Evolutionary conservation across 2,797 vertebrate genomes (phyloP).

Genomic region (Pygocentrus nattereri): DNA sequence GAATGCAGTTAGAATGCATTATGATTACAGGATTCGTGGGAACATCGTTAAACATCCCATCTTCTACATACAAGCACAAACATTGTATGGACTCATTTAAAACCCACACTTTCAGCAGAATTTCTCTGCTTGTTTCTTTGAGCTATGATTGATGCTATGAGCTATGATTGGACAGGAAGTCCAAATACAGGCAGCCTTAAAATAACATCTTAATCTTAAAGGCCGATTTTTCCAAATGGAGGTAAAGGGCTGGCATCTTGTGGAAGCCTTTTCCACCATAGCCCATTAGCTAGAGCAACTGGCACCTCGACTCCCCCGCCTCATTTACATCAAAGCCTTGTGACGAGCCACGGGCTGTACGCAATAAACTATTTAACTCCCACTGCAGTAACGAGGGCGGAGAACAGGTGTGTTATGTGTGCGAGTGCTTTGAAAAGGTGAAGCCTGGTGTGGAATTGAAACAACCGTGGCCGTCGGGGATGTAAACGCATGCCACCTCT

Average conservation of each 20-base stretch:
- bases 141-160: background rate
- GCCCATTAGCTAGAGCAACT: background rate
- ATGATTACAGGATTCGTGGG: no score
- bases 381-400: background rate
- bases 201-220: background rate
- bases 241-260: background rate
- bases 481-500: background rate
- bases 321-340: constrained; percentile 29
- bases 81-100: no score
- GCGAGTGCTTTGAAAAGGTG: background rate
- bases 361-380: constrained; percentile 27
- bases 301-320: background rate
- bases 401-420: background rate
- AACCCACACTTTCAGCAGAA: no score
- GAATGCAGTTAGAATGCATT: no score
- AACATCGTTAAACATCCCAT: no score
- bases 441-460: background rate
- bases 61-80: no score
- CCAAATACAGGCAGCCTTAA: background rate
- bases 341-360: background rate
- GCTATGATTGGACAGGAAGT: background rate
- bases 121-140: no score
- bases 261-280: background rate
- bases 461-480: background rate
- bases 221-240: background rate